Evolutionary conservation across 2,113 vertebrate genomes (phyloP), one percentile per base, ranked within the genome.

Genomic region (Atrichornis clamosus): DNA sequence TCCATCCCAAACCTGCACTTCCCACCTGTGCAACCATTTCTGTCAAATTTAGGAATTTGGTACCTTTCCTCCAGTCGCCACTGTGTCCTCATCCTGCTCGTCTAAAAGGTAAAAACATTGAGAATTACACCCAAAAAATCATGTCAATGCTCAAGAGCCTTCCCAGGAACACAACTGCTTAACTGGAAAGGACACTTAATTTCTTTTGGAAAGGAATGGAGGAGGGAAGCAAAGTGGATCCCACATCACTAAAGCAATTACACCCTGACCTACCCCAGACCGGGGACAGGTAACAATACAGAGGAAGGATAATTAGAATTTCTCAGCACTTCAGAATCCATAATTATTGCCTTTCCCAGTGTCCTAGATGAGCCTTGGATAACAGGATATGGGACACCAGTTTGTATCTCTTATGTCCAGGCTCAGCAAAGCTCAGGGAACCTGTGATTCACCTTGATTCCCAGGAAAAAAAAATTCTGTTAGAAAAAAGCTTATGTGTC

Each of bases 31-130:
- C n/a, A n/a, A n/a, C 74, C 24, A 18, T 9, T 84, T 35, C 33
- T 12, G 14, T 15, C 42, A 22, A 15, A 20, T 4, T 35, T 3
- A 26, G 52, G 11, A 69, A 52, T 13, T 28, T 19, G 41, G 98
- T 98, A 99, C 99, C 99, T 99, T 99, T 58, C 98, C 99, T 93
- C 98, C 99, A 30, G 99, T 97, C 1, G 98, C 95, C 93, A 99
- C 98, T 1, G 99, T 98, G 91, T 99, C 99, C 76, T 99, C 99
- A 94, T 99, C 99, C 96, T 99, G 99, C 59, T 99, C 99, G 98
- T 99, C 99, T 99, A 97, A 23, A 98, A 98, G 92, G 24, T 4
- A 64, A 96, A 97, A 94, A 33, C 24, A 91, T 0, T 4, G 17
- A 47, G n/a, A 80, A 70, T 93, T 15, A 73, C 49, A 63, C 8